Conservation (phyloP, 1,140 invertebrate genomes). For the Pseudomyrmex flavicornis region DNA sequence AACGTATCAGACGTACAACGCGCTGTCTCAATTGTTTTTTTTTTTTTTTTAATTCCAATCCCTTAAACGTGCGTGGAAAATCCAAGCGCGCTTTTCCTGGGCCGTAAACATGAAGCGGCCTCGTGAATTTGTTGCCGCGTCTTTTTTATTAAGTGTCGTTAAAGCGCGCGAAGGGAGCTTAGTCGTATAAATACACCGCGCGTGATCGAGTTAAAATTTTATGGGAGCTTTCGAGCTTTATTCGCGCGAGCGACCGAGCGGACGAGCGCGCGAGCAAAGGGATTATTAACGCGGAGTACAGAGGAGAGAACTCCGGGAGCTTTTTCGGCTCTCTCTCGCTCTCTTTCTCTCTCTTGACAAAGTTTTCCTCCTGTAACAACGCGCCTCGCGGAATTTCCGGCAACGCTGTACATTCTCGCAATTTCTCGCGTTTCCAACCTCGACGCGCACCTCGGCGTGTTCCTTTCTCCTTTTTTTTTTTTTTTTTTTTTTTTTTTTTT, state of each 20-base stretch:
- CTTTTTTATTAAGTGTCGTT: conserved; percentile 55
- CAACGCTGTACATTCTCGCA: conserved; percentile 38
- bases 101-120: neutral
- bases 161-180: conserved; percentile 26
- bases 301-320: conserved; percentile 15
- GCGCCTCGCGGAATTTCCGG: conserved; percentile 32
- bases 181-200: conserved; percentile 41
- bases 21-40: neutral
- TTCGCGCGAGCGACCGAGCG: neutral
- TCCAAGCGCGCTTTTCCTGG: neutral
- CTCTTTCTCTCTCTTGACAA: neutral
- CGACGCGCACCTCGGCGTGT: neutral
- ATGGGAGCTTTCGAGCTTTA: conserved; percentile 39
- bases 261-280: conserved; percentile 41
- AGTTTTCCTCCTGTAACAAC: conserved; percentile 37
- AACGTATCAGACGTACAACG: too few relatives aligned
- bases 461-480: neutral
- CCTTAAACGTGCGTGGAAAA: neutral
- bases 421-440: conserved; percentile 23
- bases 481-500: neutral
- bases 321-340: conserved; percentile 2
- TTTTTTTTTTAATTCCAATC: conserved; percentile 10
- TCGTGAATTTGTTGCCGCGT: conserved; percentile 26
- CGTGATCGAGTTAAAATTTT: conserved; percentile 53
- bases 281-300: conserved; percentile 53